These are phyloP conservation scores for Actinostola sp. DNA, from an alignment of 92 coral and sea anemone species.

Conservation along the genomic window DNA sequence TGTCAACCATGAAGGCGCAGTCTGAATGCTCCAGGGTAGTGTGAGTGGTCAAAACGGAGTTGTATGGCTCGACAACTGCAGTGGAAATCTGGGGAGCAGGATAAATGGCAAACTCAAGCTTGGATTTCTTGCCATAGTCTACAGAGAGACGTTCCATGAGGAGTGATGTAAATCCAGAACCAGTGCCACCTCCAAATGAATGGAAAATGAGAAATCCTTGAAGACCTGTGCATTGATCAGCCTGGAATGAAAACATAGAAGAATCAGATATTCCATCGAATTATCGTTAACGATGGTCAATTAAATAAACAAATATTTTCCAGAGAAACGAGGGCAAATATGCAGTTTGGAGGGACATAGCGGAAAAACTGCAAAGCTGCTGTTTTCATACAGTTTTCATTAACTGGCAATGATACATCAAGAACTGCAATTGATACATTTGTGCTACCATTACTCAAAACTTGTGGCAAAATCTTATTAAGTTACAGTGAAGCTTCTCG, in stretches of 20 bases:
- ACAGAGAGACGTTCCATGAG: conserved; percentile 68
- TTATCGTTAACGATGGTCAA: too few relatives aligned
- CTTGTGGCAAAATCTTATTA: too few relatives aligned
- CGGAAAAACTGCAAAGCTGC: too few relatives aligned
- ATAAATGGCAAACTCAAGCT: conserved; percentile 82
- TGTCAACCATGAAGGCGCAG: conserved; percentile 79
- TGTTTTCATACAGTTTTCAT: too few relatives aligned
- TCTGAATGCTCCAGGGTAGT: conserved; percentile 75
- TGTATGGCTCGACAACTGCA: conserved; percentile 87
- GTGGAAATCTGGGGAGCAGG: conserved; percentile 96
- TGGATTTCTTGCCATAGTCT: conserved; percentile 85
- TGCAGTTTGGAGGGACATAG: too few relatives aligned
- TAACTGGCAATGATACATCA: too few relatives aligned
- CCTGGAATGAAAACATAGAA: conserved; percentile 13
- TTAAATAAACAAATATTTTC: too few relatives aligned
- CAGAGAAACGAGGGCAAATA: too few relatives aligned
- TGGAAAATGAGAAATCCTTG: conserved; percentile 70
- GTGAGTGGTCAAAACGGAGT: conserved; percentile 70
- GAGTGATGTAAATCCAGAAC: conserved; percentile 68
- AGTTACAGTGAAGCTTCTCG: too few relatives aligned
- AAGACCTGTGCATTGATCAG: conserved; percentile 70
- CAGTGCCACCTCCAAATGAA: conserved; percentile 66
- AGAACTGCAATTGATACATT: too few relatives aligned
- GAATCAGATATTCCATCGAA: not conserved
- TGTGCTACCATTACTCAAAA: too few relatives aligned